Base-by-base conservation (phyloP, 2,888 invertebrate species). In the Bombylius discolor region DNA sequence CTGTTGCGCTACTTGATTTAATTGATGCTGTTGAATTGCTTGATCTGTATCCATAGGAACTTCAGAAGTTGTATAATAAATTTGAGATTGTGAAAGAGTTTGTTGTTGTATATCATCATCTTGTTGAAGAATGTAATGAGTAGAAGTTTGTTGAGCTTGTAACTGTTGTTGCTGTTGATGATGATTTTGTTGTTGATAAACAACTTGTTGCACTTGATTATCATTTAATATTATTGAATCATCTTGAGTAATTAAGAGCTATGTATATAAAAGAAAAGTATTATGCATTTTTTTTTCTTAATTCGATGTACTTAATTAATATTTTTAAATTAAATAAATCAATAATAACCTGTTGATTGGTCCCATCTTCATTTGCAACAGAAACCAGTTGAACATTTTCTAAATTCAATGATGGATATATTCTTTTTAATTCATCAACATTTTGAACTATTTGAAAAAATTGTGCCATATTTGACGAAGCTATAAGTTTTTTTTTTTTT, bases 391-490 rank as follows among this genome's bases (percentile, higher is more conserved):
- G 73, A 55, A 73, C 63, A 51, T 61, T 63, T 34, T 78, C 78
- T 64, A 79, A 74, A 67, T 79, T 77, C 65, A 80, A 70, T 67
- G 81, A 82, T 60, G 81, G 79, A 69, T 81, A 83, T 67, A 80
- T 81, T 67, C 81, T 79, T 70, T 81, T 81, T 61, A 81, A 68
- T 64, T 83, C 82, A 64, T 83, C 82, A 62, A 79, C 73, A 74
- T 77, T 79, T 69, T 79, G 79, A 70, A 81, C 78, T 68, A 84
- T 81, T 66, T 83, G 83, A 71, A 79, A 84, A 74, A 80, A 84
- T 72, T 84, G 83, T 71, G 83, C 84, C 85, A 85, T 85, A 14
- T 8, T 42, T 11, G 39, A 42, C 8, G 39, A 36, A 5, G 8
- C 34, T 36, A 36, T 7, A 36, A 36, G 34, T 36, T 23, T 23